Percentiles rank a stretch among this genome's conserved stretches.
Conservation (phyloP, 2,888 invertebrate genomes). For the Agrotis ipsilon region DNA sequence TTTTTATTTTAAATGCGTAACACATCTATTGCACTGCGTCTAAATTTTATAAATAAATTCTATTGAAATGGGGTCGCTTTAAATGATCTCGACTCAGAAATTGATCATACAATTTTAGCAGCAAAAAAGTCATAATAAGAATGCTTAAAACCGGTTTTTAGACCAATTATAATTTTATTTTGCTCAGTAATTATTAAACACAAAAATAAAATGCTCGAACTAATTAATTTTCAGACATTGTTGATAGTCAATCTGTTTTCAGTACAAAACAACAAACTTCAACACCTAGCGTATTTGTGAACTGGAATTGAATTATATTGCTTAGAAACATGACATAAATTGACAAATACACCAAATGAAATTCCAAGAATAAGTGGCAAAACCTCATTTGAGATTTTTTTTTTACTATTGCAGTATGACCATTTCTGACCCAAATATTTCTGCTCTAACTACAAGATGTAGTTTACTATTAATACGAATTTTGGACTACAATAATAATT, state of each 20-base stretch:
- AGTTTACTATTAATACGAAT: slow-evolving; percentile 5
- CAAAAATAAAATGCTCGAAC: not conserved
- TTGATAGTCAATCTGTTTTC: not conserved
- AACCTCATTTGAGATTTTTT: not conserved
- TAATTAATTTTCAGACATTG: not conserved
- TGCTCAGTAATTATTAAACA: not conserved
- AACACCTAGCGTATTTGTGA: not conserved
- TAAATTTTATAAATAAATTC: slow-evolving; percentile 48
- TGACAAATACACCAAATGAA: not conserved
- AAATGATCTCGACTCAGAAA: slow-evolving; percentile 25
- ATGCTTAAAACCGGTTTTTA: not conserved
- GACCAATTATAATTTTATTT: not conserved
- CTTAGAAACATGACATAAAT: not conserved
- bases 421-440: slow-evolving; percentile 15
- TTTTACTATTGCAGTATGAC: no score
- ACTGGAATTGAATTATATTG: not conserved
- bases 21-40: slow-evolving; percentile 65
- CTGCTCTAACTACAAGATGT: slow-evolving; percentile 3
- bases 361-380: not conserved
- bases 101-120: not conserved
- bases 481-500: not conserved
- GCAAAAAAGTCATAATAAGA: no score
- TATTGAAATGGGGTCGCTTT: slow-evolving; percentile 15
- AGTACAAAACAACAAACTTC: not conserved
- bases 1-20: slow-evolving; percentile 63